Percentiles rank a stretch among this genome's conserved stretches.
phyloP scores from a whole-genome alignment of 2,888 invertebrate genomes.

The Deroplatys truncata region DNA sequence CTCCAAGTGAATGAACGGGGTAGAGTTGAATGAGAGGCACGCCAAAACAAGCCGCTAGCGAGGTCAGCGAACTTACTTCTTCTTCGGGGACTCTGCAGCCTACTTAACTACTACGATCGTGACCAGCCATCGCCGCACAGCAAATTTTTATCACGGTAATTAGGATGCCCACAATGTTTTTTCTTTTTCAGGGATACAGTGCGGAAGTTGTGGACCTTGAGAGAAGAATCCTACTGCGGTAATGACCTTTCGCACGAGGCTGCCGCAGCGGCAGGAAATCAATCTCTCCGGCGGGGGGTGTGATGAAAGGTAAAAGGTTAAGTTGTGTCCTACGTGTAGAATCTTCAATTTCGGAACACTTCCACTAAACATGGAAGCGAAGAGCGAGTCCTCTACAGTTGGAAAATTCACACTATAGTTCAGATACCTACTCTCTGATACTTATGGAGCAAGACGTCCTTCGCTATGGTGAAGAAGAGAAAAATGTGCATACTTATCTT shows the following conservation, averaged over 20 bases:
- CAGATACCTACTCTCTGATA: no score
- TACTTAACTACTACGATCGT: not conserved
- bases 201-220: not conserved
- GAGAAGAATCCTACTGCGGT: not conserved
- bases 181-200: not conserved
- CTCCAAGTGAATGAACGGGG: not conserved
- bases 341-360: no score
- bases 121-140: not conserved
- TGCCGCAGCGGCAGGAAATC: not conserved
- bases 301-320: not conserved
- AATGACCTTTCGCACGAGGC: not conserved
- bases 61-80: not conserved
- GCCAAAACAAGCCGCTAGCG: not conserved
- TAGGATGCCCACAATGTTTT: no score
- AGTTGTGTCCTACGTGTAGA: not conserved
- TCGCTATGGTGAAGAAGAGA: no score
- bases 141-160: not conserved
- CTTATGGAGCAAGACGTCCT: no score
- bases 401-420: no score
- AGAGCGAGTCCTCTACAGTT: no score
- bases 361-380: no score
- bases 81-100: not conserved
- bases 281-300: not conserved
- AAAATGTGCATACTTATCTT: no score
- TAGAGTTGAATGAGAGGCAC: not conserved